Conservation (phyloP, 2,113 vertebrate genomes). For the Dicaeum eximium region DNA sequence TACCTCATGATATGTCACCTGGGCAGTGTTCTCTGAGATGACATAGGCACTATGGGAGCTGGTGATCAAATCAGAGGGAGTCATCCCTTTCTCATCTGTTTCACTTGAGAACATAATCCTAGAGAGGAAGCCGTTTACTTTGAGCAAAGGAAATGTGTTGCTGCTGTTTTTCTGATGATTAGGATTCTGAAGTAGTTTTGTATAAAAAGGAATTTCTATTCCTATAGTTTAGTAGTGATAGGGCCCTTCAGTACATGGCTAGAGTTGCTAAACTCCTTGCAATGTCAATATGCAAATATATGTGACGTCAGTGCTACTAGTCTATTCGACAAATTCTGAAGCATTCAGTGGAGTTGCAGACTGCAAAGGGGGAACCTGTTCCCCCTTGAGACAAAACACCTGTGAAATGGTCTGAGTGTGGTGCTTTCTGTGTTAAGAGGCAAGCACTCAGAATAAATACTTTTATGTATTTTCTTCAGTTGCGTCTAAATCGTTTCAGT, state of each 20-base stretch:
- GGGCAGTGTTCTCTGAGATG: background rate
- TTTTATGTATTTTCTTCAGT: background rate
- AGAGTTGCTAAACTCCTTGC: background rate
- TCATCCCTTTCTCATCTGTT: background rate
- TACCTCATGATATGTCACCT: background rate
- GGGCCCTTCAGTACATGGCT: background rate
- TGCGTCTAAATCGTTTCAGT: rapidly evolving
- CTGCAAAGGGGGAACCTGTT: too few species aligned
- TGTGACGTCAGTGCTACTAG: rapidly evolving
- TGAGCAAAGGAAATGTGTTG: background rate
- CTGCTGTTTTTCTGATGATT: background rate
- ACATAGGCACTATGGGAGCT: background rate
- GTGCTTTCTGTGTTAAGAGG: background rate
- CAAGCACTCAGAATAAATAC: background rate
- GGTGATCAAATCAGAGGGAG: background rate
- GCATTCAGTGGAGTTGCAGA: background rate
- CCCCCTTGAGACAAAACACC: background rate
- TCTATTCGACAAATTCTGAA: background rate
- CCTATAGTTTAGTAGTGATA: background rate
- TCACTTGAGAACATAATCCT: background rate
- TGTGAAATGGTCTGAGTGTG: background rate
- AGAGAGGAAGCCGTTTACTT: background rate
- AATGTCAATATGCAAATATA: background rate
- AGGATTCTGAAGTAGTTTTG: background rate
- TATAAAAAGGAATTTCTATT: background rate